Base-by-base conservation (phyloP, 2,797 vertebrate genomes). In the Danio albolineatus region DNA sequence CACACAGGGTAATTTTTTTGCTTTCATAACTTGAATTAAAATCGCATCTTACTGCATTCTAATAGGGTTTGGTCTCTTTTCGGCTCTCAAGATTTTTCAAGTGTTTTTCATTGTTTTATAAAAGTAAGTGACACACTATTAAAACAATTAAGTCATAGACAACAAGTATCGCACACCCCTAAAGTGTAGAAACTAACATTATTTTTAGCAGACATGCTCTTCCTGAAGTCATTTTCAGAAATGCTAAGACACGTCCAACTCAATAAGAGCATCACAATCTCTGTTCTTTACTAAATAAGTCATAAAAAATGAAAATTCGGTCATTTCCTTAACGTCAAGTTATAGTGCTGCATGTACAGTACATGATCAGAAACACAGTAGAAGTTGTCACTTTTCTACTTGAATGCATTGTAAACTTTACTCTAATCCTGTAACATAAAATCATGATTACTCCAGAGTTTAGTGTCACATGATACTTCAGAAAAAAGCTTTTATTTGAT, bases 401-500 rank as follows among this genome's bases (percentile, higher is more conserved):
- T 17, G 0, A 64, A 46, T 4, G 14, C 41, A n/a, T 41, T 39
- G 10, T 5, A n/a, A 39, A 38, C 9, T 41, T 2, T 21, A 13
- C 46, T 65, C 14, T 46, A 65, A 65, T 65, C 4, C 6, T 14
- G 38, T 10, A n/a, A 62, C 19, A 49, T 2, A 64, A 17, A 28
- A 21, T 17, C 41, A 44, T 10, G 36, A 62, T 46, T 21, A 13
- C 56, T 59, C 21, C 10, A 59, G 56, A 59, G n/a, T 56, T 56
- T 10, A 10, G 4, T 4, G 41, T 65, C 62, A 46, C 41, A 46
- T 44, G 41, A 46, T 21, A n/a, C 17, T 65, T 21, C 17, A 65
- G 4, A 65, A 65, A 46, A 46, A 65, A 65, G 2, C 17, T 46
- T 65, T 65, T 65, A 46, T 21, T 13, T 65, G 64, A 21, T 46